Evolutionary conservation across 2,113 vertebrate species (phyloP).

Genomic region (Anhinga rufa): DNA sequence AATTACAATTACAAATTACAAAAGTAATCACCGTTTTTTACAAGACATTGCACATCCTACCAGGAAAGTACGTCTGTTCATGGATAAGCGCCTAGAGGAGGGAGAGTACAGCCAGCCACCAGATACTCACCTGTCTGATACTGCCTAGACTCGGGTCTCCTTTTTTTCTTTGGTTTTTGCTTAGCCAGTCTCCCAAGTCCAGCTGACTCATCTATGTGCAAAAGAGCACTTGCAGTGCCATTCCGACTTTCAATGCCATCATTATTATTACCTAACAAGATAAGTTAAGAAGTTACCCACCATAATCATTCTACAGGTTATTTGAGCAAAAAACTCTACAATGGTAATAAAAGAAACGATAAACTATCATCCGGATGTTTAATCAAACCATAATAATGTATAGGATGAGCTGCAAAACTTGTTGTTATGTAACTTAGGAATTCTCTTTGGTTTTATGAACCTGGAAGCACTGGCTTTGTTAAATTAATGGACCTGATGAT

Average conservation of each 20-base stretch:
- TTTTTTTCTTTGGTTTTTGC: conserved; percentile 90
- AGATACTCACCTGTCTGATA: conserved; percentile 90
- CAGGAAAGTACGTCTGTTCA: background rate
- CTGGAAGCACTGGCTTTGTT: background rate
- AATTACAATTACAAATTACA: too few species aligned
- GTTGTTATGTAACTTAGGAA: background rate
- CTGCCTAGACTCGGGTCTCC: conserved; percentile 90
- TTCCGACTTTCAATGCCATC: conserved; percentile 94
- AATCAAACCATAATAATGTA: background rate
- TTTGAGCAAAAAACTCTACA: background rate
- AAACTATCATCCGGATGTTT: background rate
- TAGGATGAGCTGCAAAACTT: background rate
- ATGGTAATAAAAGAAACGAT: background rate
- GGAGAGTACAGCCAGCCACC: background rate
- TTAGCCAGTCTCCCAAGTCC: conserved; percentile 85
- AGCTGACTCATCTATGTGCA: conserved; percentile 94
- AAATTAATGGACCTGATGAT: background rate
- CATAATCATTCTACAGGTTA: conserved; percentile 6
- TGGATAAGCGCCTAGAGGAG: background rate
- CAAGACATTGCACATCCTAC: background rate
- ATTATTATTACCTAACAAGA: conserved; percentile 79
- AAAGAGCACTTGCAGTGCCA: conserved; percentile 91
- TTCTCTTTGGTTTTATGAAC: background rate
- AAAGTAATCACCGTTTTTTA: background rate
- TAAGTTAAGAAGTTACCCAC: conserved; percentile 51